These are phyloP conservation scores for Hormiphora californensis DNA, from an alignment of 37 sponge, comb jelly and placozoan species.

Conservation along the genomic window DNA sequence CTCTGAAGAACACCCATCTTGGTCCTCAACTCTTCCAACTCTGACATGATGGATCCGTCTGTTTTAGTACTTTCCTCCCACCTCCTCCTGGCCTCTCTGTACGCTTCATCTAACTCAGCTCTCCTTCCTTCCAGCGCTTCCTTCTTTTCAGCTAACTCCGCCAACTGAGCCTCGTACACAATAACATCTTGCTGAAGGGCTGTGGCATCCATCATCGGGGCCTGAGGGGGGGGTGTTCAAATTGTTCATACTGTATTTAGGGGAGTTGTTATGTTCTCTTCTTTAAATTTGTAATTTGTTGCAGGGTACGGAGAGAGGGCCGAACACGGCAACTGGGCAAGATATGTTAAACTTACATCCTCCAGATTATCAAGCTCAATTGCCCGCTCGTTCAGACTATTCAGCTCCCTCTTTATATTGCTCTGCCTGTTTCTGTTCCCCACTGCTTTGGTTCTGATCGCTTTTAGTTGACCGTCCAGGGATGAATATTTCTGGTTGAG, in stretches of 20 bases:
- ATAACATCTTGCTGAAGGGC: constrained; percentile 19
- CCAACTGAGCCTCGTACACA: not conserved
- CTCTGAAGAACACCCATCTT: constrained; percentile 37
- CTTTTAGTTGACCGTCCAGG: no score
- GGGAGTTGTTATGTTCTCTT: no score
- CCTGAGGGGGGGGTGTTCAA: not conserved
- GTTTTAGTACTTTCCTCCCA: not conserved
- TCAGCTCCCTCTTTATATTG: not conserved
- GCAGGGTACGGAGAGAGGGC: no score
- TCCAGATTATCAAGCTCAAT: constrained; percentile 50
- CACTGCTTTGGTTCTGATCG: not conserved
- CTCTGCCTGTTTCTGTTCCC: not conserved
- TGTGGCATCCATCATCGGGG: not conserved
- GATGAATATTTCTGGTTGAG: no score
- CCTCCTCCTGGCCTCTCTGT: constrained; percentile 6
- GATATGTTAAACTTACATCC: not conserved
- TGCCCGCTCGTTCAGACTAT: not conserved
- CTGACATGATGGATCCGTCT: constrained; percentile 18
- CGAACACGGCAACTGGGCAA: no score
- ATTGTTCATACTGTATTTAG: no score
- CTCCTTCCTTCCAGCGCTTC: not conserved
- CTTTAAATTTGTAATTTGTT: no score
- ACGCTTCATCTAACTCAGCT: constrained; percentile 3
- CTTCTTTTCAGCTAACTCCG: not conserved
- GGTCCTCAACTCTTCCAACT: constrained; percentile 59